Evolutionary conservation across 2,797 vertebrate species (phyloP).

Genomic region (Silurus aristotelis): DNA sequence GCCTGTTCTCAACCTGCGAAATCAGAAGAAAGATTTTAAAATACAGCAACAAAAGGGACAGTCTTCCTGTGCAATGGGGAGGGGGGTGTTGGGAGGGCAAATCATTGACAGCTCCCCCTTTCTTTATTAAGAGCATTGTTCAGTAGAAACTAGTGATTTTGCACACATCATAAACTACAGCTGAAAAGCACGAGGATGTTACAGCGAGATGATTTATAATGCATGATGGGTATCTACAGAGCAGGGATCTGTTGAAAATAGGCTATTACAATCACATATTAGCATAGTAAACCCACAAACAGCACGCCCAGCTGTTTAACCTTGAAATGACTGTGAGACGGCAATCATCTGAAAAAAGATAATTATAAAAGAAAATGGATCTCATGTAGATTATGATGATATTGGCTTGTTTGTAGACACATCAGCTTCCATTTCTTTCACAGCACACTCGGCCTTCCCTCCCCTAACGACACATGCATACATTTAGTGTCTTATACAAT

Average conservation of each 20-base stretch:
- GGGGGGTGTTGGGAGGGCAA: background rate
- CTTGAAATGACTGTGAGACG: slow-evolving; percentile 49
- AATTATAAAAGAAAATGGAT: slow-evolving; percentile 28
- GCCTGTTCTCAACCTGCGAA: slow-evolving; percentile 90
- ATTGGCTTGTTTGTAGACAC: slow-evolving; percentile 55
- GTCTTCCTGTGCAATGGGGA: background rate
- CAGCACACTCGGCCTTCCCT: slow-evolving; percentile 16
- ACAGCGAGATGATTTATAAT: slow-evolving; percentile 31
- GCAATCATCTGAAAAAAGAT: slow-evolving; percentile 52
- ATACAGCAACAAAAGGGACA: background rate
- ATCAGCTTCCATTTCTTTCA: slow-evolving; percentile 34
- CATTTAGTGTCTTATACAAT: slow-evolving; percentile 9
- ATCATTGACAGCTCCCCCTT: background rate
- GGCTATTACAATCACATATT: slow-evolving; percentile 33
- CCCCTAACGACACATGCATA: background rate
- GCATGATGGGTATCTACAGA: slow-evolving; percentile 19
- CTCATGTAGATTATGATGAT: slow-evolving; percentile 47
- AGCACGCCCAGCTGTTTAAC: slow-evolving; percentile 51
- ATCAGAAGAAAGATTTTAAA: slow-evolving; percentile 34
- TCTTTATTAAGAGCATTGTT: background rate
- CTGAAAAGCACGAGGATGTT: slow-evolving; percentile 1
- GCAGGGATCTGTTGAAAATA: slow-evolving; percentile 11
- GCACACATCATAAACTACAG: background rate
- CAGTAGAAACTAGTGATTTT: background rate
- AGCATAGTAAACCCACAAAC: slow-evolving; percentile 46